Evolutionary conservation across 2,797 vertebrate genomes (phyloP).

Genomic region (Malurus leucopterus): DNA sequence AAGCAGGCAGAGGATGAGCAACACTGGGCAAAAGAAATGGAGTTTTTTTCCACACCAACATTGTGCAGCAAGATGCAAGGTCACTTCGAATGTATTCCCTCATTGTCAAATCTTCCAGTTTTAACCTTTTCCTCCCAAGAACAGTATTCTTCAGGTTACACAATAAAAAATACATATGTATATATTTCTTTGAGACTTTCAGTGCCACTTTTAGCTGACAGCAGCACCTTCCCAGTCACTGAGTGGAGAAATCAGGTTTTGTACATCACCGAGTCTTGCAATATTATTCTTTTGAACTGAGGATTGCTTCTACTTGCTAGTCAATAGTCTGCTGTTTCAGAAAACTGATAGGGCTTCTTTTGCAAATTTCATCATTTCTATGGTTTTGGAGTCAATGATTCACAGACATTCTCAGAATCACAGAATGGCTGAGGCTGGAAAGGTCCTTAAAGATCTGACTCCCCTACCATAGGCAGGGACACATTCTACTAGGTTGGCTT

Average conservation of each 20-base stretch:
- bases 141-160: neutral
- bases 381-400: neutral
- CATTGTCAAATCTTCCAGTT: neutral
- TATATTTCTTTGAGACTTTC: neutral
- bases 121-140: neutral
- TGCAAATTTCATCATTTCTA: neutral
- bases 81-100: neutral
- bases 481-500: rapidly evolving
- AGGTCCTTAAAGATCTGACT: neutral
- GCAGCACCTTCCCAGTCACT: neutral
- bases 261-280: neutral
- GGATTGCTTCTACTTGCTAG: neutral
- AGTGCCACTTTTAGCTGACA: neutral
- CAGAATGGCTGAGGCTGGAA: neutral
- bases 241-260: neutral
- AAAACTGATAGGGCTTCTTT: neutral
- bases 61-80: neutral
- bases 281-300: neutral
- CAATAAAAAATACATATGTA: neutral
- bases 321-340: neutral
- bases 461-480: neutral
- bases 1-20: neutral
- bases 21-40: neutral
- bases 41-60: neutral
- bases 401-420: neutral